A percentile compares a stretch with the other conserved stretches of the same genome.
phyloP scores from a whole-genome alignment of 2,888 invertebrate genomes.

The Rugalucina vietnamica region DNA sequence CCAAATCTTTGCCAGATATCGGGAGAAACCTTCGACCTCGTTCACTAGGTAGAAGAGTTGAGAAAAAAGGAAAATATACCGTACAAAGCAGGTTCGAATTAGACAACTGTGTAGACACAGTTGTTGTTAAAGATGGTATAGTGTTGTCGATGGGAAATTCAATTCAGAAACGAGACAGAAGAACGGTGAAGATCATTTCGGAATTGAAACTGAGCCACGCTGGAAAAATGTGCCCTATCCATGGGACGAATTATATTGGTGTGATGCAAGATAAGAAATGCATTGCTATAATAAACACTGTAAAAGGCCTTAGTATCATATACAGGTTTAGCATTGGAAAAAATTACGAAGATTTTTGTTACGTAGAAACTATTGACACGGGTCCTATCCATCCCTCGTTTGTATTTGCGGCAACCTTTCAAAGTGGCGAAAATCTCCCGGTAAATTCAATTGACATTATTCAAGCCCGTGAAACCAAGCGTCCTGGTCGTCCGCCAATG shows the following conservation, averaged over 20 bases:
- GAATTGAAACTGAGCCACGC: constrained; percentile 48
- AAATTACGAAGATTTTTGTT: constrained; percentile 48
- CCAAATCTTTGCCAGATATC: constrained; percentile 38
- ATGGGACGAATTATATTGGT: constrained; percentile 42
- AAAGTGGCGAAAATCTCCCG: constrained; percentile 41
- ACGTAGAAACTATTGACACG: constrained; percentile 41
- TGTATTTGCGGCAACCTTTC: constrained; percentile 51
- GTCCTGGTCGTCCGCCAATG: constrained; percentile 52
- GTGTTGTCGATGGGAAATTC: constrained; percentile 41
- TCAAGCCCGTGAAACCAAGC: constrained; percentile 41
- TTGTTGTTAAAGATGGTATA: constrained; percentile 45
- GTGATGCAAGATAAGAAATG: constrained; percentile 47
- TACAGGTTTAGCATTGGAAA: constrained; percentile 47
- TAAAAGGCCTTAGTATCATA: constrained; percentile 39
- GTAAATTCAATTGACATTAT: constrained; percentile 48
- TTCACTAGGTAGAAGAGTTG: neutral
- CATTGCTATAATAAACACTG: constrained; percentile 49
- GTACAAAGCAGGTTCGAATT: constrained; percentile 46
- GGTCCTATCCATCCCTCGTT: constrained; percentile 54
- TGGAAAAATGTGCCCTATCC: constrained; percentile 50
- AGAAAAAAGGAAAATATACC: constrained; percentile 39
- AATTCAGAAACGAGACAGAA: constrained; percentile 52
- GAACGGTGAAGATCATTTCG: constrained; percentile 40
- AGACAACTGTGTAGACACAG: constrained; percentile 54
- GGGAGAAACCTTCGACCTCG: constrained; percentile 22